Percentiles rank a stretch among this genome's conserved stretches.
Conservation (phyloP, 2,888 invertebrate species). For the Merodon equestris region DNA sequence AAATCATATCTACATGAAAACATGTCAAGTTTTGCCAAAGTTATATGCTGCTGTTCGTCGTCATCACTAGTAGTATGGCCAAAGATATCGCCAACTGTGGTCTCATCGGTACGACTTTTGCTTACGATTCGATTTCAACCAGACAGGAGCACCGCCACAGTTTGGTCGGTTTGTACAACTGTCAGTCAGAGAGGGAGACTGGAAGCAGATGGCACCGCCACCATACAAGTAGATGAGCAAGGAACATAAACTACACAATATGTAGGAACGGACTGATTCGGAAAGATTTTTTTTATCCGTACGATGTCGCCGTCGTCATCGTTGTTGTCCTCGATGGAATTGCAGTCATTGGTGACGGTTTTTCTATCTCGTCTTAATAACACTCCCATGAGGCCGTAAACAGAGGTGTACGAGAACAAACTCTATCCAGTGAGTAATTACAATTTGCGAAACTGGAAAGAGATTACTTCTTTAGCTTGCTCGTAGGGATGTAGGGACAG, state of each 20-base stretch:
- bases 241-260: slow-evolving; percentile 46
- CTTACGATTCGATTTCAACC: not conserved
- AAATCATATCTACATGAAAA: slow-evolving; percentile 61
- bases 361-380: slow-evolving; percentile 3
- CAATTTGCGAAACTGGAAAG: slow-evolving; percentile 34
- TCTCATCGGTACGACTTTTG: no score
- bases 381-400: not conserved
- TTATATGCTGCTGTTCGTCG: slow-evolving; percentile 35
- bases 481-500: not conserved
- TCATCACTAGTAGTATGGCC: not conserved
- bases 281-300: slow-evolving; percentile 33
- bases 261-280: slow-evolving; percentile 45
- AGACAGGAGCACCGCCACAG: slow-evolving; percentile 5
- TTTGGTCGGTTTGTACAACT: slow-evolving; percentile 10
- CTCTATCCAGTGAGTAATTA: slow-evolving; percentile 47
- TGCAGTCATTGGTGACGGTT: not conserved
- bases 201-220: no score
- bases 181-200: no score
- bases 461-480: slow-evolving; percentile 29
- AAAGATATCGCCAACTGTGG: no score
- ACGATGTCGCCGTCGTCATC: slow-evolving; percentile 18
- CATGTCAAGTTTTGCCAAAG: slow-evolving; percentile 58
- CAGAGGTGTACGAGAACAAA: slow-evolving; percentile 9
- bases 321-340: not conserved
- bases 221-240: not conserved